These are phyloP conservation scores for Chiroxiphia lanceolata DNA, from an alignment of 2,797 vertebrate species.

Conservation along the genomic window DNA sequence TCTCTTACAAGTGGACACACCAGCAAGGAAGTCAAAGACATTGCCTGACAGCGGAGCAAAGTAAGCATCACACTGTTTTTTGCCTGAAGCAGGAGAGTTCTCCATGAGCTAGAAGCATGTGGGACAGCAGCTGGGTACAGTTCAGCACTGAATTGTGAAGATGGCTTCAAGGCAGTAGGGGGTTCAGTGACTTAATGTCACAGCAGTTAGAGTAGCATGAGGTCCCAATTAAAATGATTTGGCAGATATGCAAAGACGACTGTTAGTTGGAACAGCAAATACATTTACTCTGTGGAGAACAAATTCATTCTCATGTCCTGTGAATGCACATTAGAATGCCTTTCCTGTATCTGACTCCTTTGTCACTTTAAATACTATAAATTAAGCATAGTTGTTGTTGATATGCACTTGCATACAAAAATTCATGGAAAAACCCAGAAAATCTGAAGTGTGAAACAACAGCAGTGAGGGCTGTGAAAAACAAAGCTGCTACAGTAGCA, in stretches of 20 bases:
- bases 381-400: neutral
- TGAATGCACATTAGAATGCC: neutral
- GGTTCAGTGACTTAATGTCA: neutral
- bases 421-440: neutral
- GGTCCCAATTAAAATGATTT: neutral
- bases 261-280: neutral
- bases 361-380: neutral
- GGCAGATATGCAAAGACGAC: neutral
- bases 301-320: neutral
- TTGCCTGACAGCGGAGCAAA: neutral
- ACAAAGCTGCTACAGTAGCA: neutral
- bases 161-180: neutral
- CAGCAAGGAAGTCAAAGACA: neutral
- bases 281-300: neutral
- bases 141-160: neutral
- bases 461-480: neutral
- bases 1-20: neutral
- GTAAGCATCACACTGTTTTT: neutral
- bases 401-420: neutral
- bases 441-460: neutral
- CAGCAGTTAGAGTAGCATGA: neutral
- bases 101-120: fast-evolving
- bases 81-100: neutral
- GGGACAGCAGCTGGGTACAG: fast-evolving
- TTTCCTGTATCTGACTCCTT: neutral